Evolutionary conservation across 2,888 invertebrate genomes (phyloP).

Genomic region (Dendrolimus pini): DNA sequence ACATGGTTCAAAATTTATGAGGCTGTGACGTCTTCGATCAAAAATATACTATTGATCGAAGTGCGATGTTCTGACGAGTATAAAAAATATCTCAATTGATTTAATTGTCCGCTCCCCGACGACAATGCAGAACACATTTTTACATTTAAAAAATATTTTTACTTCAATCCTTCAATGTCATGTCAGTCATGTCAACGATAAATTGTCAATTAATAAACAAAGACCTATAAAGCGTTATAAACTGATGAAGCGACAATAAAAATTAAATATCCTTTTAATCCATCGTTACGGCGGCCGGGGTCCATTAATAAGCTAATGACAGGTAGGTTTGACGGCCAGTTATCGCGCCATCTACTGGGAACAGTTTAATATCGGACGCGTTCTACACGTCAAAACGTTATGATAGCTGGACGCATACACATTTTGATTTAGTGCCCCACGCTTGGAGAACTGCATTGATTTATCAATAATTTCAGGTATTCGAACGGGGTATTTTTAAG

Average conservation of each 20-base stretch:
- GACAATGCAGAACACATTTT: no score
- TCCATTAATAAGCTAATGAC: slow-evolving; percentile 72
- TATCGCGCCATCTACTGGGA: slow-evolving; percentile 72
- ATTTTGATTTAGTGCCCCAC: slow-evolving; percentile 70
- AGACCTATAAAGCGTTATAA: no score
- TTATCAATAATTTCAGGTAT: slow-evolving; percentile 72
- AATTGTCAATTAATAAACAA: no score
- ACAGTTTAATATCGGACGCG: slow-evolving; percentile 65
- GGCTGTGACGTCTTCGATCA: no score
- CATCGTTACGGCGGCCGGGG: slow-evolving; percentile 47
- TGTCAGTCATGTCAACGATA: no score
- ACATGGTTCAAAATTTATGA: no score
- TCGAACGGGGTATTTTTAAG: slow-evolving; percentile 64
- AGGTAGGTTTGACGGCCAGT: slow-evolving; percentile 66
- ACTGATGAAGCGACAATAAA: slow-evolving; percentile 28
- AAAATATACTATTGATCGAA: no score
- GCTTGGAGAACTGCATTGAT: slow-evolving; percentile 67
- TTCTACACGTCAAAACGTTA: slow-evolving; percentile 68
- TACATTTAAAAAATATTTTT: no score
- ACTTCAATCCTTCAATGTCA: no score
- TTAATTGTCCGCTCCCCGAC: no score
- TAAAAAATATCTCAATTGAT: no score
- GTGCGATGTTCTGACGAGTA: no score
- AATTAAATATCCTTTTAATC: slow-evolving; percentile 50
- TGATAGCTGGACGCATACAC: slow-evolving; percentile 55